Base-by-base conservation (phyloP, 1,140 invertebrate species). In the Drosophila nikananu region DNA sequence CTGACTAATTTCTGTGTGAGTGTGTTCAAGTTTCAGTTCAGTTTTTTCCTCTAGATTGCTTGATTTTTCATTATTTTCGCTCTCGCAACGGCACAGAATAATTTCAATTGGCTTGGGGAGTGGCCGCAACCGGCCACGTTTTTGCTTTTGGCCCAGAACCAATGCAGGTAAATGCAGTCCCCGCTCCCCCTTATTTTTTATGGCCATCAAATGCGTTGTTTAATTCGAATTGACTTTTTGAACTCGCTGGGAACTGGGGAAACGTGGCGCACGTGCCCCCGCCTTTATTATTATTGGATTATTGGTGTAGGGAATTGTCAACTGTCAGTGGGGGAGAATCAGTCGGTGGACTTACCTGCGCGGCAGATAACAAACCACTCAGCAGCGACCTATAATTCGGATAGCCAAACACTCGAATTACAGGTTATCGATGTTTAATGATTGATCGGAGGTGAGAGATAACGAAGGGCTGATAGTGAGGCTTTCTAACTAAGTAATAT, bases 141-240 rank as follows among this genome's bases (percentile, higher is more conserved):
- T 86, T 82, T 37, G 51, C 74, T 80, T 52, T 54, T 35, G 79
- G 79, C 67, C 66, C 77, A 23, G 39, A 77, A 67, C 63, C 44
- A 21, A 58, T 80, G 83, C 70, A 72, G 51, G 51, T 86, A 86
- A 86, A 82, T 71, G 67, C 68, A 62, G 73, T 2, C 52, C 61
- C 61, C 5, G 5, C n/a, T 46, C 71, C 49, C 76, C 48, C 71
- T 3, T 1, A 2, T 63, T 73, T 86, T 87, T 84, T 87, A 81
- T 84, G 84, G 77, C 84, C 80, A 81, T 87, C 81, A 81, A 87
- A 87, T 81, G 84, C 81, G 68, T 87, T 81, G 83, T 87, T 89
- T 89, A 87, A 87, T 89, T 87, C 77, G 77, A 87, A 83, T 83
- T 87, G 84, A 87, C 83, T 83, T 83, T 80, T 89, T 87, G 83